Percentiles rank a stretch among this genome's conserved stretches.
These are phyloP conservation scores for Gymnothorax reevesii DNA, from an alignment of 2,797 vertebrate species.

Conservation along the genomic window DNA sequence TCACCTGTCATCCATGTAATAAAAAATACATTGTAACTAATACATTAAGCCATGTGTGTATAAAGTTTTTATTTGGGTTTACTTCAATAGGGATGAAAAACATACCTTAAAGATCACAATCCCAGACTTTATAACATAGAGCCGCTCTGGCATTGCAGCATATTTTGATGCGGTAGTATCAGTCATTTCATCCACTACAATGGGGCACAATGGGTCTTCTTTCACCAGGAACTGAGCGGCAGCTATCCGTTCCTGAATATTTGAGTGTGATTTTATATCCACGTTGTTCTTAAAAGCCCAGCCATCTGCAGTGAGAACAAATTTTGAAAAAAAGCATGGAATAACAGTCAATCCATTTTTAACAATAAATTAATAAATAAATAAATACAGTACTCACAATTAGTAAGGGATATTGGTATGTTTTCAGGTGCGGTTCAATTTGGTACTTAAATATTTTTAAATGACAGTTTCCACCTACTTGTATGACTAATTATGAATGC, in stretches of 20 bases:
- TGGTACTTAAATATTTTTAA: too few relatives aligned
- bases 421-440: too few relatives aligned
- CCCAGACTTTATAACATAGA: conserved; percentile 82
- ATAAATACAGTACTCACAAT: too few relatives aligned
- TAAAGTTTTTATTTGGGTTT: neutral
- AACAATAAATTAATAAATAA: neutral
- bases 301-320: conserved; percentile 70
- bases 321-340: neutral
- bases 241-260: conserved; percentile 77
- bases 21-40: neutral
- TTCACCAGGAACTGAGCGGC: conserved; percentile 81
- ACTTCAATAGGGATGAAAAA: neutral
- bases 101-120: conserved; percentile 87
- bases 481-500: too few relatives aligned
- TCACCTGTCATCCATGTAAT: too few relatives aligned
- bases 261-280: conserved; percentile 80
- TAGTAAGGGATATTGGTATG: too few relatives aligned
- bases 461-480: too few relatives aligned
- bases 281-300: conserved; percentile 92
- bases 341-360: neutral
- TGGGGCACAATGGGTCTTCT: conserved; percentile 68
- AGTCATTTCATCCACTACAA: conserved; percentile 87
- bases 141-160: conserved; percentile 84
- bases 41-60: too few relatives aligned
- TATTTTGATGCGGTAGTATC: conserved; percentile 78